Evolutionary conservation across 2,797 vertebrate species (phyloP).

Genomic region (Anas capensis): DNA sequence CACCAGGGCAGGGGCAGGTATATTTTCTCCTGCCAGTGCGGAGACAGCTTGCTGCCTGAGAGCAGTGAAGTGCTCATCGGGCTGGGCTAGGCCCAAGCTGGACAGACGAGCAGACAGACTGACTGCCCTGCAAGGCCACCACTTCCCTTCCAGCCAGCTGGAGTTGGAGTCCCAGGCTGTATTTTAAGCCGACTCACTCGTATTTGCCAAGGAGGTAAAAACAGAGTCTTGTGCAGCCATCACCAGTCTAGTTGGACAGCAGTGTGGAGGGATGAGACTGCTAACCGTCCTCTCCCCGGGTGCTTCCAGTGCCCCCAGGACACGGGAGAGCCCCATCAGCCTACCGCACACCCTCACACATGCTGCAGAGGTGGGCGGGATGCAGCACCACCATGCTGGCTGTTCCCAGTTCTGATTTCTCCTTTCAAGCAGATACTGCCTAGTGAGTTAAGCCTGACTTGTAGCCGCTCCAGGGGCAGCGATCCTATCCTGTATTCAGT

Average conservation of each 20-base stretch:
- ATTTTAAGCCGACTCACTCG: neutral
- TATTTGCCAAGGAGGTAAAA: neutral
- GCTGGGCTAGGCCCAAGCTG: rapidly evolving
- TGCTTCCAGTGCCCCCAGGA: neutral
- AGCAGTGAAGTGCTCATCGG: neutral
- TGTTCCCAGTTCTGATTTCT: neutral
- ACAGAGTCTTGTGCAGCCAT: neutral
- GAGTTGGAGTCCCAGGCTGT: neutral
- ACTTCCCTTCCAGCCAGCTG: neutral
- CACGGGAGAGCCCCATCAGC: rapidly evolving
- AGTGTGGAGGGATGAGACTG: neutral
- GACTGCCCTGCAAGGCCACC: neutral
- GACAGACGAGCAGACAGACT: neutral
- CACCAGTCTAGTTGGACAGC: neutral
- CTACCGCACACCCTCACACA: rapidly evolving
- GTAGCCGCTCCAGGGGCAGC: neutral
- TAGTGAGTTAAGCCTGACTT: neutral
- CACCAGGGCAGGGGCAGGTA: neutral
- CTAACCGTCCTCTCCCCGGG: neutral
- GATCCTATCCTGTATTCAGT: rapidly evolving
- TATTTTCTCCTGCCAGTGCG: neutral
- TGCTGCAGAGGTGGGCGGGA: neutral
- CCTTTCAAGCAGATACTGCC: neutral
- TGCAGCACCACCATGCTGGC: rapidly evolving
- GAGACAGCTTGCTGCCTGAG: neutral